Conservation (phyloP, 2,888 invertebrate genomes). For the Euphydryas editha region DNA sequence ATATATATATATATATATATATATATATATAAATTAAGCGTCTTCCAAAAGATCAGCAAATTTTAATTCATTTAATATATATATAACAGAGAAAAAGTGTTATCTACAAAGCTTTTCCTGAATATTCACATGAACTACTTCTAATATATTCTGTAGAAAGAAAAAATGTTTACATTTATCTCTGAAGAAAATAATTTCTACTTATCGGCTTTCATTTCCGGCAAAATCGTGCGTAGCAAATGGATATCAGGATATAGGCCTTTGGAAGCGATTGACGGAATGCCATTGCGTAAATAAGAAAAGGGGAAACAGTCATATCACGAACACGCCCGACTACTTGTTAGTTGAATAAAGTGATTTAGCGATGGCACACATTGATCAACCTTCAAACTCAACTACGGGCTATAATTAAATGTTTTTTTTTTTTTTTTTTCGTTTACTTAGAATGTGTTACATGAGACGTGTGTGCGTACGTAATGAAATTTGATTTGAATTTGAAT, state of each 20-base stretch:
- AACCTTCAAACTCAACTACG: background rate
- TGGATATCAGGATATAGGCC: constrained; percentile 14
- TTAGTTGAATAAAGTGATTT: background rate
- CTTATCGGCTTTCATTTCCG: constrained; percentile 16
- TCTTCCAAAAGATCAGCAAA: too few species aligned
- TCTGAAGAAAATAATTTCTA: constrained; percentile 5
- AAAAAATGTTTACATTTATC: background rate
- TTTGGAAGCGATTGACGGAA: constrained; percentile 8
- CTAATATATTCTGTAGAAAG: background rate
- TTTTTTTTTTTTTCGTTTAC: too few species aligned
- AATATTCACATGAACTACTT: background rate
- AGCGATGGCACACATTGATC: background rate
- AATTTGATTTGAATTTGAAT: too few species aligned
- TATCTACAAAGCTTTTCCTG: background rate
- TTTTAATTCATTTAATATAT: too few species aligned
- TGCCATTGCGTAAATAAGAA: constrained; percentile 3
- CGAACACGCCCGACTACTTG: background rate
- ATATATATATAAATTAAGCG: too few species aligned
- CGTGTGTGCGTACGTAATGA: too few species aligned
- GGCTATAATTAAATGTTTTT: background rate
- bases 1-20: too few species aligned
- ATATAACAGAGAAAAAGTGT: background rate
- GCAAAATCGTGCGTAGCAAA: constrained; percentile 17
- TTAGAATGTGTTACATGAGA: background rate
- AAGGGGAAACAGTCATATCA: constrained; percentile 3